Evolutionary conservation across 2,888 invertebrate species (phyloP).

Genomic region (Mesochorus sp.): DNA sequence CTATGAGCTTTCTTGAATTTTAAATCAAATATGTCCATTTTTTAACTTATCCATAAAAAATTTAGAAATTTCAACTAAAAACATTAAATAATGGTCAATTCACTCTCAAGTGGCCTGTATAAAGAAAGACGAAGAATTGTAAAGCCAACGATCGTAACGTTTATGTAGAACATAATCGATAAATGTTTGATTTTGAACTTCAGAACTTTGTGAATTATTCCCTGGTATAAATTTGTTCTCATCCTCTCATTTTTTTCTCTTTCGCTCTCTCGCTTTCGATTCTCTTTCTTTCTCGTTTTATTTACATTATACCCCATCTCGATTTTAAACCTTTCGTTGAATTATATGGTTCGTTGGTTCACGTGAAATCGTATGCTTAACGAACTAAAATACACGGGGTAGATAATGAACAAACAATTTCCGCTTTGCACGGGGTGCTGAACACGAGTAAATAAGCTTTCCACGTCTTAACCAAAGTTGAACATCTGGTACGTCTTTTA

Average conservation of each 20-base stretch:
- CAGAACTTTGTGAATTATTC: background rate
- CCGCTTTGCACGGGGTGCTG: background rate
- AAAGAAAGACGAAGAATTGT: too few relatives aligned
- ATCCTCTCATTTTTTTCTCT: background rate
- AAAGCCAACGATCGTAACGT: too few relatives aligned
- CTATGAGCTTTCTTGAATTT: too few relatives aligned
- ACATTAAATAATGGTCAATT: too few relatives aligned
- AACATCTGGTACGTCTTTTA: background rate
- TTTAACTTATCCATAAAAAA: too few relatives aligned
- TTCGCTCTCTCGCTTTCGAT: background rate
- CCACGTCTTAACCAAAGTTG: conserved; percentile 2
- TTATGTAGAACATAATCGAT: too few relatives aligned
- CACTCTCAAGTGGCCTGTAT: too few relatives aligned
- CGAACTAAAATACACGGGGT: conserved; percentile 9
- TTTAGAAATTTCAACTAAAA: too few relatives aligned
- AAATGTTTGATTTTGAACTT: background rate
- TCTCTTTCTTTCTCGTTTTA: background rate
- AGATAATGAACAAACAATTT: conserved; percentile 55
- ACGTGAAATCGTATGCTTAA: conserved; percentile 17
- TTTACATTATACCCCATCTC: background rate
- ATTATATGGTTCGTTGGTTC: conserved; percentile 16
- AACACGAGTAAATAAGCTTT: conserved; percentile 5
- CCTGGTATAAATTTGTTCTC: background rate
- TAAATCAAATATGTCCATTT: too few relatives aligned
- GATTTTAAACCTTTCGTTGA: background rate